Evolutionary conservation across 2,797 vertebrate genomes (phyloP).

Genomic region (Oryzias dopingdopingensis): DNA sequence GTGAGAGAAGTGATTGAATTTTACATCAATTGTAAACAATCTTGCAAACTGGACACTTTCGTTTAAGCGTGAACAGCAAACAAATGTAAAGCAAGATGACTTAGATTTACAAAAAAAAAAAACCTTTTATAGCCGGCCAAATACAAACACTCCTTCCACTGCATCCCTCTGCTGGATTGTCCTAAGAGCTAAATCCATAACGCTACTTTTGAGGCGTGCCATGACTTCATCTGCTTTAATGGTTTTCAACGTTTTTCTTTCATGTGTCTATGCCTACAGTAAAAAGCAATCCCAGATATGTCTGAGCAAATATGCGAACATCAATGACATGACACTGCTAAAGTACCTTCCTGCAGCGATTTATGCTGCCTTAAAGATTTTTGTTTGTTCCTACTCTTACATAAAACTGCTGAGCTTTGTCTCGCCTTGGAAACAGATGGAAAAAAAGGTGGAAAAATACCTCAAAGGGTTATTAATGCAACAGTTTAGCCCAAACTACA

Average conservation of each 20-base stretch:
- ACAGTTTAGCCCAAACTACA: constrained; percentile 21
- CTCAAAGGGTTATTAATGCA: constrained; percentile 1
- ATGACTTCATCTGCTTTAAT: constrained; percentile 19
- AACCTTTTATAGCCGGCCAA: constrained; percentile 18
- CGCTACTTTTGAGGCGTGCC: constrained; percentile 20
- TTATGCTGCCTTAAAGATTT: background rate
- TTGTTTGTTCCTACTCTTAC: background rate
- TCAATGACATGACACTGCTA: background rate
- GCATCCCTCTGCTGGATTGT: constrained; percentile 21
- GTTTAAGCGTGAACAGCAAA: constrained; percentile 59
- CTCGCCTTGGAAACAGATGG: background rate
- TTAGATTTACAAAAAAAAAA: constrained; percentile 21
- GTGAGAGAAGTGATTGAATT: constrained; percentile 49
- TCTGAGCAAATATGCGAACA: background rate
- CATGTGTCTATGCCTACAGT: background rate
- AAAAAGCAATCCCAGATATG: background rate
- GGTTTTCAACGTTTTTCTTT: background rate
- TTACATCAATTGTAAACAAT: constrained; percentile 41
- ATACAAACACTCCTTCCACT: constrained; percentile 38
- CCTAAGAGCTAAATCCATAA: constrained; percentile 15
- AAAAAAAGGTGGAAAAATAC: background rate
- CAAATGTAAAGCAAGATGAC: constrained; percentile 49
- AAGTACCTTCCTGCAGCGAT: background rate
- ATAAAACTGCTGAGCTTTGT: background rate
- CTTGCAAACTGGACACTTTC: constrained; percentile 61